These are phyloP conservation scores for Menidia menidia DNA, from an alignment of 2,797 vertebrate species.

Conservation along the genomic window DNA sequence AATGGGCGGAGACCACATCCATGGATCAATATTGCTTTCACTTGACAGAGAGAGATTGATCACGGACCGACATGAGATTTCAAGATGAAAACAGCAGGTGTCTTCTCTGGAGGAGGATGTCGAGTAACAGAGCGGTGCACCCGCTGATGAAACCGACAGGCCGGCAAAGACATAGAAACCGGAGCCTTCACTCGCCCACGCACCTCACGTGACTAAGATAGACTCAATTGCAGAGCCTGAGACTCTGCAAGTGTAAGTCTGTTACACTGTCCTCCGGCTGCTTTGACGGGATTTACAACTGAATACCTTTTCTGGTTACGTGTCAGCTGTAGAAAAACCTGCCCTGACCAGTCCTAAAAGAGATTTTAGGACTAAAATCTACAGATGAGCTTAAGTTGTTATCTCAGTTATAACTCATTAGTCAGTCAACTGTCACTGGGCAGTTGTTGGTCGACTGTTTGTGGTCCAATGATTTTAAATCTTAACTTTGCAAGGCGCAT, in stretches of 20 bases:
- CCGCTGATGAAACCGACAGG: conserved; percentile 76
- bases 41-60: conserved; percentile 78
- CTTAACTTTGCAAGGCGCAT: neutral
- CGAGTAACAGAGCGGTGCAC: conserved; percentile 69
- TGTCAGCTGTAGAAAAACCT: conserved; percentile 39
- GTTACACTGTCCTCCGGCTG: conserved; percentile 50
- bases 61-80: conserved; percentile 70
- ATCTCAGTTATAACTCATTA: neutral
- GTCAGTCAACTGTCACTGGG: too few relatives aligned
- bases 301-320: conserved; percentile 30
- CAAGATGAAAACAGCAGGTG: conserved; percentile 79
- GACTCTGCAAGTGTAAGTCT: conserved; percentile 62
- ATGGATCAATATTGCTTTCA: conserved; percentile 72
- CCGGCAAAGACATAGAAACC: conserved; percentile 71
- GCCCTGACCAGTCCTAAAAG: conserved; percentile 44
- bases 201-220: conserved; percentile 73
- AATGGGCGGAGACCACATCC: conserved; percentile 48
- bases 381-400: conserved; percentile 14
- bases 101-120: conserved; percentile 76
- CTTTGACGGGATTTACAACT: conserved; percentile 58
- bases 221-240: conserved; percentile 66
- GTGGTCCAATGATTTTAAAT: neutral
- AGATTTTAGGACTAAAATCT: conserved; percentile 24
- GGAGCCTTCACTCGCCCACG: conserved; percentile 72
- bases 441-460: neutral